Base-by-base conservation (phyloP, 1,140 invertebrate species). In the Chelonus insularis region DNA sequence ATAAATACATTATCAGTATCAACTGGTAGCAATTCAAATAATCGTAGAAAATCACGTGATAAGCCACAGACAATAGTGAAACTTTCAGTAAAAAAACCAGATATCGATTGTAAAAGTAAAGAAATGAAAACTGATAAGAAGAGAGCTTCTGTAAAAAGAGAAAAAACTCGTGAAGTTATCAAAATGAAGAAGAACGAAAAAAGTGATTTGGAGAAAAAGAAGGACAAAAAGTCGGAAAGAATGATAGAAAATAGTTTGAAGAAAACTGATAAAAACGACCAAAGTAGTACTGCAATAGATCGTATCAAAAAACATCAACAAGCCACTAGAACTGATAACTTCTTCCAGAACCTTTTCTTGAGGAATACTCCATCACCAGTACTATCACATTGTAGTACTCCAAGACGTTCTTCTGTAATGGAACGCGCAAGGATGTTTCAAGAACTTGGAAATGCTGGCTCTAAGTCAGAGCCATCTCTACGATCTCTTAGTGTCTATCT, bases 281-380 rank as follows among this genome's bases (percentile, higher is more conserved):
- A 29, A 60, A n/a, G 51, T 56, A 6, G 25, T 61, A 18, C 62
- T 39, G 20, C 76, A n/a, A 66, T 78, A 7, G 82, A 84, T 48
- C 79, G 84, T 64, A 83, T 86, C 18, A 83, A 77, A 62, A 77
- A 82, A 57, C 83, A 84, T 61, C 83, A 83, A 56, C 82, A 86
- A 61, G 76, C 76, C n/a, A 77, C 87, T 11, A 75, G 85, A 65
- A 84, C 84, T 0, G 82, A 89, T 68, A 83, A 83, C 0, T 91
- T 90, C 68, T 91, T 91, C 67, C 88, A 89, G 71, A 84, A 89
- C 74, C 81, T 91, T 20, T 88, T 90, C 63, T 71, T 90, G 8
- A 73, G 85, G 57, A 82, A 86, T 56, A 60, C 77, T 1, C 47
- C 57, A 12, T 68, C 73, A 34, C 63, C 69, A 37, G 60, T 73